Evolutionary conservation across 1,140 invertebrate genomes (phyloP).

Genomic region (Sycobia sp.): DNA sequence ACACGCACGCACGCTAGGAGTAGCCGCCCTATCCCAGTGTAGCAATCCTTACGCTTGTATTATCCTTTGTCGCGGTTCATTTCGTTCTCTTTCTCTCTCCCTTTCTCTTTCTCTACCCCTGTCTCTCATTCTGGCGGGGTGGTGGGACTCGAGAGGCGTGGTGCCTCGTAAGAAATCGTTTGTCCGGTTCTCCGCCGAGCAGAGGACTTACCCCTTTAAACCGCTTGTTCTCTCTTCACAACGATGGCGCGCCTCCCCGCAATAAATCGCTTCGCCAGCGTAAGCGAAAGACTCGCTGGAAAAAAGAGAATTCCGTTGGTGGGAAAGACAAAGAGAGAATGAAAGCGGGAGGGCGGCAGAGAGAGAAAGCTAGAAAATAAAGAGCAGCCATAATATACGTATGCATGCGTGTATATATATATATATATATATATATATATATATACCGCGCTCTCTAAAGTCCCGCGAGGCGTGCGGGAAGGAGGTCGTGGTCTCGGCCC

Average conservation of each 20-base stretch:
- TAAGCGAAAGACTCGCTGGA: no score
- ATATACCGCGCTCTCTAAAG: no score
- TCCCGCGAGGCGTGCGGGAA: background rate
- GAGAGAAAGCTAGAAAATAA: background rate
- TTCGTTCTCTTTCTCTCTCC: background rate
- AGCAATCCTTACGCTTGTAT: background rate
- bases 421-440: no score
- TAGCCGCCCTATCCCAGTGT: no score
- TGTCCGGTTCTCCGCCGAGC: background rate
- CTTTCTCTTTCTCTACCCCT: background rate
- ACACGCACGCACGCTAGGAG: background rate
- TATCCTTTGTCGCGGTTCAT: constrained; percentile 24
- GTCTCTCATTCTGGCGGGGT: background rate
- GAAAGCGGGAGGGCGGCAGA: background rate
- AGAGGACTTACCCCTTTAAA: constrained; percentile 26
- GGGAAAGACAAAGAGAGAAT: background rate
- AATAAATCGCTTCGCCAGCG: constrained; percentile 14
- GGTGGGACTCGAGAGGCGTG: constrained; percentile 20
- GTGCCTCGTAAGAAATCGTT: constrained; percentile 4
- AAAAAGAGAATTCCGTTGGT: no score
- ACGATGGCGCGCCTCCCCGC: constrained; percentile 7
- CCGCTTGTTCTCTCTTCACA: no score
- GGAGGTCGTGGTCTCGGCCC: constrained; percentile 26
- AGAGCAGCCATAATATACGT: no score
- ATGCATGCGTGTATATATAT: no score